Conservation (phyloP, 64 coral and sea anemone genomes). For the Actinia tenebrosa region DNA sequence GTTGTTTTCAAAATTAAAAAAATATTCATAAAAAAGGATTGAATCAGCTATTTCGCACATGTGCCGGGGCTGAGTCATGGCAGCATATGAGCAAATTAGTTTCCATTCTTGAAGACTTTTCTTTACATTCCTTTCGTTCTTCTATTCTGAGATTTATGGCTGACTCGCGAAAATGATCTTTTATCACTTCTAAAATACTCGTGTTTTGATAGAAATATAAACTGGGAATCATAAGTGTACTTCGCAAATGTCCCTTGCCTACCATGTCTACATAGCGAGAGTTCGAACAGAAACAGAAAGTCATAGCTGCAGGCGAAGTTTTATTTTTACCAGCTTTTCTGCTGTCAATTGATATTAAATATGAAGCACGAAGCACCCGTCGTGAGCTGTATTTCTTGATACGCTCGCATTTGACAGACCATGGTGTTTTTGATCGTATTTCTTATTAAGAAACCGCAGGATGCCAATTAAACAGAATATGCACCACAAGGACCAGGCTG, state of each 20-base stretch:
- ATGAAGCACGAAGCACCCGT: neutral
- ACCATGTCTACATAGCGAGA: neutral
- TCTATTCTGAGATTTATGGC: neutral
- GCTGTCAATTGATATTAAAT: slow-evolving; percentile 12
- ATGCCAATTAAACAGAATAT: slow-evolving; percentile 2
- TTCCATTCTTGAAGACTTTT: neutral
- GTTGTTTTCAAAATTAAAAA: neutral
- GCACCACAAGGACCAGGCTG: slow-evolving; percentile 1
- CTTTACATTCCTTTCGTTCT: neutral
- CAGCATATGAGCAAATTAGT: neutral
- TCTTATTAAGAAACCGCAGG: slow-evolving; percentile 3
- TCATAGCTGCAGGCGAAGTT: neutral
- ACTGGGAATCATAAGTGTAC: neutral
- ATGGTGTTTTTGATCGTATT: neutral
- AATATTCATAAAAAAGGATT: neutral
- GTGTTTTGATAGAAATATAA: too few species aligned
- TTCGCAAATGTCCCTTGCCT: neutral
- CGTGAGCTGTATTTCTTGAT: slow-evolving; percentile 6
- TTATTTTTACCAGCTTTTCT: neutral
- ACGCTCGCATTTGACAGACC: slow-evolving; percentile 6
- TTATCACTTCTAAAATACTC: too few species aligned
- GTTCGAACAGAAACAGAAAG: neutral
- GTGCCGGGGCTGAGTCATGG: neutral
- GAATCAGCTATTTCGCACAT: neutral
- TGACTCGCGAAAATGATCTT: too few species aligned